Evolutionary conservation across 1,140 invertebrate species (phyloP).

Genomic region (Pseudomyrmex flavicornis): DNA sequence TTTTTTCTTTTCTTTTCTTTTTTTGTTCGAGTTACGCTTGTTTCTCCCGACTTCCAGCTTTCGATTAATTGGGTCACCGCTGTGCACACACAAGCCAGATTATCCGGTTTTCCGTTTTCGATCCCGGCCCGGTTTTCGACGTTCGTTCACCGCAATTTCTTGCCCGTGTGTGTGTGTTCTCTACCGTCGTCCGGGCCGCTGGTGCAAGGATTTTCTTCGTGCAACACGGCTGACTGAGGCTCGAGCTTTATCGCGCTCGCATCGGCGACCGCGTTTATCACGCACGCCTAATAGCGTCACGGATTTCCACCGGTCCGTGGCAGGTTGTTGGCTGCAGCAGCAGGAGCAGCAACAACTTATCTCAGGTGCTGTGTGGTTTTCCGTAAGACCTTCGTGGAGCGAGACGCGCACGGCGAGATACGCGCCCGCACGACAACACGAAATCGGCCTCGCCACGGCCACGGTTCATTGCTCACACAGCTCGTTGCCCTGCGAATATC

Average conservation of each 20-base stretch:
- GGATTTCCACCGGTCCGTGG: slow-evolving; percentile 26
- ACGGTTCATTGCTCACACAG: slow-evolving; percentile 40
- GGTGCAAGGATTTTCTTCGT: slow-evolving; percentile 18
- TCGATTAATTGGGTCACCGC: slow-evolving; percentile 34
- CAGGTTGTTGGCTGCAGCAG: no score
- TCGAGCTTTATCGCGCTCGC: slow-evolving; percentile 30
- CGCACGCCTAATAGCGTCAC: slow-evolving; percentile 39
- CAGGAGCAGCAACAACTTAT: slow-evolving; percentile 4
- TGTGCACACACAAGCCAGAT: slow-evolving; percentile 37
- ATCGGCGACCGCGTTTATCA: slow-evolving; percentile 35
- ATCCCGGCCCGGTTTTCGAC: slow-evolving; percentile 59
- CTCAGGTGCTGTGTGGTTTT: slow-evolving; percentile 8
- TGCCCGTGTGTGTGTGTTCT: not conserved
- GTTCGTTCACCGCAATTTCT: slow-evolving; percentile 47
- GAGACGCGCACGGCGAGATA: slow-evolving; percentile 1
- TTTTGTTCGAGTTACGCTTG: not conserved
- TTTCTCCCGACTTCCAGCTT: slow-evolving; percentile 4
- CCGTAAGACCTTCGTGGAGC: not conserved
- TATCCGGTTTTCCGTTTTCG: slow-evolving; percentile 41
- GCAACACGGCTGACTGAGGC: slow-evolving; percentile 17
- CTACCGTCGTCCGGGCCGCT: not conserved
- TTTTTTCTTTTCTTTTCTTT: no score
- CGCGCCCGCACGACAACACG: not conserved
- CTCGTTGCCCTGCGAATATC: slow-evolving; percentile 39
- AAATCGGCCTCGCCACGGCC: slow-evolving; percentile 19